Percentiles rank a stretch among this genome's conserved stretches.
Evolutionary conservation across 2,797 vertebrate genomes (phyloP).

Genomic region (Nyctalus aviator): DNA sequence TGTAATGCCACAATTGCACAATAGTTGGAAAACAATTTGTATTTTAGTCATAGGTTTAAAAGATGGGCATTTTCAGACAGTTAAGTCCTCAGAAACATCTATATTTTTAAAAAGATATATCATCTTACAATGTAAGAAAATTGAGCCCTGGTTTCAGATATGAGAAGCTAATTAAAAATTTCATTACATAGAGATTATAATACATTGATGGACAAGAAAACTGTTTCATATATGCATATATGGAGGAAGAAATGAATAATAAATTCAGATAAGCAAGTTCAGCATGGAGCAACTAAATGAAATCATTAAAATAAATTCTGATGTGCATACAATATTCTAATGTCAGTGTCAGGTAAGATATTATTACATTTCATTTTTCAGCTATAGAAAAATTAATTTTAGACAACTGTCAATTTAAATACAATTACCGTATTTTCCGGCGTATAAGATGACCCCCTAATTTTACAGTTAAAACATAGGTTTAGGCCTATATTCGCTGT

Average conservation of each 20-base stretch:
- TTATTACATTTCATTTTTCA: constrained; percentile 48
- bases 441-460: too few relatives aligned
- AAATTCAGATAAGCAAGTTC: constrained; percentile 47
- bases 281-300: background rate
- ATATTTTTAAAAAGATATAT: background rate
- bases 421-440: background rate
- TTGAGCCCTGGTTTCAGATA: constrained; percentile 45
- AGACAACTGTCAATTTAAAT: background rate
- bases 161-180: constrained; percentile 57
- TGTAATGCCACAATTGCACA: background rate
- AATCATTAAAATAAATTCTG: constrained; percentile 38
- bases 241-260: constrained; percentile 15
- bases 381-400: constrained; percentile 28
- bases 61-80: background rate
- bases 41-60: constrained; percentile 36
- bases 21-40: background rate
- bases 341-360: background rate
- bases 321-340: constrained; percentile 38
- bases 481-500: too few relatives aligned
- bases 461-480: too few relatives aligned
- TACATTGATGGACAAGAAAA: constrained; percentile 37
- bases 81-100: constrained; percentile 38
- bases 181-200: constrained; percentile 54
- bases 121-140: constrained; percentile 9
- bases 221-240: background rate